Percentiles rank a stretch among this genome's conserved stretches.
Evolutionary conservation across 2,113 vertebrate species (phyloP).

Genomic region (Neogale vison): DNA sequence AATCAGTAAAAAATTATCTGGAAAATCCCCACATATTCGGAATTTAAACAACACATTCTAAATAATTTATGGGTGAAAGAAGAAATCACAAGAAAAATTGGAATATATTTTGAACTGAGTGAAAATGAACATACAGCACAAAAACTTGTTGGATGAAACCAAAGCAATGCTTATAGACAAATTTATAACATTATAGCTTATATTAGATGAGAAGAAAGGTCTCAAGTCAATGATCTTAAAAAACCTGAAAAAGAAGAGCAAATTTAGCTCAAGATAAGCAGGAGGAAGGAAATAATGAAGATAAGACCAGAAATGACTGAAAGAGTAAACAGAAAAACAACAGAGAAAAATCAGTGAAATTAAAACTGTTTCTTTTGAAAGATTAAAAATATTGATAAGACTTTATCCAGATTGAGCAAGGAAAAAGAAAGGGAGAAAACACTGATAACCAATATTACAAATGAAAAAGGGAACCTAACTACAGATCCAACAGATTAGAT

Average conservation of each 20-base stretch:
- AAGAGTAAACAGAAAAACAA: not conserved
- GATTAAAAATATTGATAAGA: not conserved
- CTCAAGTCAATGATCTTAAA: constrained; percentile 12
- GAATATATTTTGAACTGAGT: not conserved
- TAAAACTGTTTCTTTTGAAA: not conserved
- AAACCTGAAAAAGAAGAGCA: not conserved
- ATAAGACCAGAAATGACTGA: not conserved
- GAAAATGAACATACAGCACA: not conserved
- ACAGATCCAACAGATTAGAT: not conserved
- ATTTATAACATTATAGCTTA: not conserved
- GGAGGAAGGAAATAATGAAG: not conserved
- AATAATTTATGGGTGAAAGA: not conserved
- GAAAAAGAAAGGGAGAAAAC: not conserved
- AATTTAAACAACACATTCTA: not conserved
- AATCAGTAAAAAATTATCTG: not conserved
- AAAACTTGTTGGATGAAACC: not conserved
- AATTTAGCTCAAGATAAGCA: not conserved
- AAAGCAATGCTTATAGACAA: not conserved
- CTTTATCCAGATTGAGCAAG: not conserved
- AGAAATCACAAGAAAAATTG: not conserved
- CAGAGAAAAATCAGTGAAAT: not conserved
- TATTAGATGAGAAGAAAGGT: not conserved
- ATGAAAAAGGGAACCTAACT: not conserved
- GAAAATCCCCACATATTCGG: not conserved
- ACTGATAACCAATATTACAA: not conserved